Evolutionary conservation across 1,140 invertebrate genomes (phyloP).

Genomic region (Oreohelix idahoensis): DNA sequence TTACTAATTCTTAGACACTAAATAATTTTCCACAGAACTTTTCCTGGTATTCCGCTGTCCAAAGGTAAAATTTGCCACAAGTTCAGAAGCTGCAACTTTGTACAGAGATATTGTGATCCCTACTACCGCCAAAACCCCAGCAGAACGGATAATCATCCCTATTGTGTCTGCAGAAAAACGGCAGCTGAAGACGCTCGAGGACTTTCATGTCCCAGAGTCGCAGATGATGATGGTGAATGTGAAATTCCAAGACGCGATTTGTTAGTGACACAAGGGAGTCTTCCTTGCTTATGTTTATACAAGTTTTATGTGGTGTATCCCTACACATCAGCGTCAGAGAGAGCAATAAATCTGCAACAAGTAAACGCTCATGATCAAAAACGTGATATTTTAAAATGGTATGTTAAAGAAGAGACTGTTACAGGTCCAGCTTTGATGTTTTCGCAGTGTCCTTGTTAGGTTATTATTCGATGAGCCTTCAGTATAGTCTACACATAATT

Average conservation of each 20-base stretch:
- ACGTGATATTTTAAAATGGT: neutral
- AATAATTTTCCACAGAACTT: neutral
- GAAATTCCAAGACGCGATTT: conserved; percentile 20
- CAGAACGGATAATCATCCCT: neutral
- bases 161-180: conserved; percentile 24
- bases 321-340: neutral
- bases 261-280: neutral
- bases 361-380: neutral
- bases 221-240: conserved; percentile 24
- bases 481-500: no score
- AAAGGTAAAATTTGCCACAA: conserved; percentile 17
- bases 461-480: no score
- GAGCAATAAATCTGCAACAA: neutral
- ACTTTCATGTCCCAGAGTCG: conserved; percentile 13
- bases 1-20: no score
- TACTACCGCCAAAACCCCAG: neutral
- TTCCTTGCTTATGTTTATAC: conserved; percentile 24
- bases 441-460: conserved; percentile 11
- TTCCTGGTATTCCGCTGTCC: conserved; percentile 6
- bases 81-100: conserved; percentile 25
- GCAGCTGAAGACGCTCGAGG: neutral
- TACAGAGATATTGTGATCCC: neutral
- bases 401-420: neutral
- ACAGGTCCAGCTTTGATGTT: conserved; percentile 19
- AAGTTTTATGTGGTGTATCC: neutral